Conservation (phyloP, 2,888 invertebrate genomes). For the Alsophila aescularia region DNA sequence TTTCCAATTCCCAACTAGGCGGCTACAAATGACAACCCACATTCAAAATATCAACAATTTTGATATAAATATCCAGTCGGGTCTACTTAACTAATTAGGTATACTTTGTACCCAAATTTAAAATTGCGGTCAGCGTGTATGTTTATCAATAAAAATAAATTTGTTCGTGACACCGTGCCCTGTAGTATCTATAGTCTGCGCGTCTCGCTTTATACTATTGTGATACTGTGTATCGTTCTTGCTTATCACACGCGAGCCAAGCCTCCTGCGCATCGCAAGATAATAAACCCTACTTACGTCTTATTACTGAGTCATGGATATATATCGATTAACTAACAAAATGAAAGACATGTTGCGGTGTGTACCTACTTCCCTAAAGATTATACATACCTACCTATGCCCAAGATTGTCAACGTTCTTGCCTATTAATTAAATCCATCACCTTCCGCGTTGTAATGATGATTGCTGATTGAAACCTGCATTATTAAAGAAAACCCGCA, state of each 20-base stretch:
- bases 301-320: not conserved
- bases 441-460: not conserved
- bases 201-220: too few species aligned
- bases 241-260: constrained; percentile 45
- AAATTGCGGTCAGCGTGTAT: constrained; percentile 16
- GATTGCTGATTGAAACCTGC: constrained; percentile 25
- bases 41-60: not conserved
- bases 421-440: not conserved
- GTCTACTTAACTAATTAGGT: not conserved
- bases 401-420: not conserved
- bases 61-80: not conserved
- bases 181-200: constrained; percentile 30
- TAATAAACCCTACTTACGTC: not conserved
- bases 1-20: too few species aligned
- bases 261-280: constrained; percentile 39
- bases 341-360: not conserved
- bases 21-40: too few species aligned
- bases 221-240: constrained; percentile 1
- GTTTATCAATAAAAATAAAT: constrained; percentile 25
- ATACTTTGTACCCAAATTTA: constrained; percentile 19
- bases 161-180: constrained; percentile 28
- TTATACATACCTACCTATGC: not conserved
- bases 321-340: not conserved
- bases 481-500: not conserved
- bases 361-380: not conserved